Conservation (phyloP, 2,888 invertebrate species). For the Biston betularia region DNA sequence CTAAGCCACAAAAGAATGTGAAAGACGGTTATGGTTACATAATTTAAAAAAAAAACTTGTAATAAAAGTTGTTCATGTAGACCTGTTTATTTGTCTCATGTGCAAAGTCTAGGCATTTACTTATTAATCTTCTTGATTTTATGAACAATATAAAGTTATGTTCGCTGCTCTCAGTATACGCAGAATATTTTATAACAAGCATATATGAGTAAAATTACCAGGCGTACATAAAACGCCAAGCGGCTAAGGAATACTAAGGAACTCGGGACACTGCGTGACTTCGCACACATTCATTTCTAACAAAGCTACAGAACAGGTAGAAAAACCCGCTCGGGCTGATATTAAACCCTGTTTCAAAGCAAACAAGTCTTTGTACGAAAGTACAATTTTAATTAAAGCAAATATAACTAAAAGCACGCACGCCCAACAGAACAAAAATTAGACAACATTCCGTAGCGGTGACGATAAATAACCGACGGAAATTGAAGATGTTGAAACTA, state of each 20-base stretch:
- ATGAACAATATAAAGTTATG: slow-evolving; percentile 43
- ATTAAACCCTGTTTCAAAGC: slow-evolving; percentile 65
- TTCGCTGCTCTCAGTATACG: slow-evolving; percentile 33
- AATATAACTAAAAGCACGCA: slow-evolving; percentile 58
- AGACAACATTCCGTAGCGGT: slow-evolving; percentile 53
- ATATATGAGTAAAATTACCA: slow-evolving; percentile 55
- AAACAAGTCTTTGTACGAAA: slow-evolving; percentile 64
- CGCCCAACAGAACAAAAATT: slow-evolving; percentile 55
- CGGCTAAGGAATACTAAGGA: slow-evolving; percentile 66
- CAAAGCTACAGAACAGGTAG: slow-evolving; percentile 75
- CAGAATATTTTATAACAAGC: slow-evolving; percentile 43
- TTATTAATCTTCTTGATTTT: slow-evolving; percentile 37
- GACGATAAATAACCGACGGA: slow-evolving; percentile 49
- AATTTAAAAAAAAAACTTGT: too few species aligned
- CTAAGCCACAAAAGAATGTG: too few species aligned
- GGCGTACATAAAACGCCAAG: slow-evolving; percentile 62
- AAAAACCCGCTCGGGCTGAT: slow-evolving; percentile 68
- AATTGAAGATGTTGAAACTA: slow-evolving; percentile 56
- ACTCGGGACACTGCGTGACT: slow-evolving; percentile 70
- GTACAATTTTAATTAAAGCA: slow-evolving; percentile 70
- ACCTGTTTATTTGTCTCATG: slow-evolving; percentile 21
- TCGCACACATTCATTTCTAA: slow-evolving; percentile 70
- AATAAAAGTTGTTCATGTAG: neutral
- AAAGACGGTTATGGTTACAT: too few species aligned
- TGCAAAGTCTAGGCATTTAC: slow-evolving; percentile 12